These are phyloP conservation scores for Ornithoptera priamus DNA, from an alignment of 2,888 invertebrate genomes.

Conservation along the genomic window DNA sequence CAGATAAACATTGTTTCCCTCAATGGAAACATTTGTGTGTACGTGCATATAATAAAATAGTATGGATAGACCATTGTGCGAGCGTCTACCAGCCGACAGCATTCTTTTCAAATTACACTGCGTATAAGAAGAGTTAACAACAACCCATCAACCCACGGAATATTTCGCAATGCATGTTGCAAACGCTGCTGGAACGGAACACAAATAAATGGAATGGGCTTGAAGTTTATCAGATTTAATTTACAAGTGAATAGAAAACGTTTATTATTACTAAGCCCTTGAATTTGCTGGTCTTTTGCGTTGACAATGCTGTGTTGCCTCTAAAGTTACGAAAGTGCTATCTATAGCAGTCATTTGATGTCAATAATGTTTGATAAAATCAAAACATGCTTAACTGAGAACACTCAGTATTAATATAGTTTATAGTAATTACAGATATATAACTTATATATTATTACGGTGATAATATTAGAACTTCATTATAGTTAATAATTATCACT, in stretches of 20 bases:
- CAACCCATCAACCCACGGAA: conserved; percentile 52
- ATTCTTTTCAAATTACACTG: conserved; percentile 54
- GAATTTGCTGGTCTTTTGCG: conserved; percentile 13
- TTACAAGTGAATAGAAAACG: conserved; percentile 7
- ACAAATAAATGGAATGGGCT: conserved; percentile 22
- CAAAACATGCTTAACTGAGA: conserved; percentile 4
- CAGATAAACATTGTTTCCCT: conserved; percentile 8
- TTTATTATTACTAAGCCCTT: conserved; percentile 8
- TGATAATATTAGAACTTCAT: neutral
- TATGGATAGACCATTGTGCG: conserved; percentile 39
- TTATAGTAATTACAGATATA: neutral
- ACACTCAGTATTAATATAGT: neutral
- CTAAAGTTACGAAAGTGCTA: conserved; percentile 1
- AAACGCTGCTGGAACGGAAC: conserved; percentile 32
- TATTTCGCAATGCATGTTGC: conserved; percentile 51
- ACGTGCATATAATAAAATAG: conserved; percentile 36
- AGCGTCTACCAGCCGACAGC: conserved; percentile 37
- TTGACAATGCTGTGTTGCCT: conserved; percentile 8
- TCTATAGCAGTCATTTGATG: neutral
- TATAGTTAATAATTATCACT: neutral
- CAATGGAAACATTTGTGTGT: conserved; percentile 20
- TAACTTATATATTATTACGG: neutral
- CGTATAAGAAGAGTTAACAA: conserved; percentile 41
- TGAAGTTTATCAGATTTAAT: conserved; percentile 15
- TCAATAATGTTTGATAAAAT: conserved; percentile 20